phyloP scores from a whole-genome alignment of 2,888 invertebrate genomes.

The Argyresthia albistria region DNA sequence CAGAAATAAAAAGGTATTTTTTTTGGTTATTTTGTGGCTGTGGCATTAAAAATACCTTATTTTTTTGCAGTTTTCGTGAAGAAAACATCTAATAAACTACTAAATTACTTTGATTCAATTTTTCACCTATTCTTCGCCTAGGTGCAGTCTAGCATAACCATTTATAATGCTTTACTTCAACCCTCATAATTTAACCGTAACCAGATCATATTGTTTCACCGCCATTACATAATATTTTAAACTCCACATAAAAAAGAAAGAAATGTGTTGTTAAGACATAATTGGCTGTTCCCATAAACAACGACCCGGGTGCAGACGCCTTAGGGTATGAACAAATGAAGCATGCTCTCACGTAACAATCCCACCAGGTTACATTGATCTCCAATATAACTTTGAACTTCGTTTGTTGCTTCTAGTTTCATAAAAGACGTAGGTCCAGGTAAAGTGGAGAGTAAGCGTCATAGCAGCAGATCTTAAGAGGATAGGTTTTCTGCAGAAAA shows the following conservation, averaged over 20 bases:
- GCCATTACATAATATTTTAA: too few relatives aligned
- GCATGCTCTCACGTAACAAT: constrained; percentile 47
- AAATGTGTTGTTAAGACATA: constrained; percentile 52
- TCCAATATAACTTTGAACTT: constrained; percentile 2
- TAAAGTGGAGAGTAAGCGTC: constrained; percentile 22
- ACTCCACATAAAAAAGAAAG: constrained; percentile 34
- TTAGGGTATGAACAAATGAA: constrained; percentile 52
- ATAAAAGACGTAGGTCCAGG: constrained; percentile 17
- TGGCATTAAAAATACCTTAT: too few relatives aligned
- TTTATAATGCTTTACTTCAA: too few relatives aligned
- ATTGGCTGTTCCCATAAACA: constrained; percentile 58
- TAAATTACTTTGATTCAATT: too few relatives aligned
- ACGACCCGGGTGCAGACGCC: constrained; percentile 46
- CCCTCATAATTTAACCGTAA: too few relatives aligned
- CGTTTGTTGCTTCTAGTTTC: not conserved
- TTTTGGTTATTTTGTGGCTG: too few relatives aligned
- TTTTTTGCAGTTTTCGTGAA: too few relatives aligned
- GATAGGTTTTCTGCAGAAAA: not conserved
- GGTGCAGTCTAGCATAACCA: too few relatives aligned
- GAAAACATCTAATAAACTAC: too few relatives aligned
- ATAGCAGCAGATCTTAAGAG: constrained; percentile 41
- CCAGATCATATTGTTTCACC: too few relatives aligned
- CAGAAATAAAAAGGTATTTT: too few relatives aligned
- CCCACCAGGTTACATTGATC: constrained; percentile 29
- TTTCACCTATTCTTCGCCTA: too few relatives aligned